Evolutionary conservation across 2,113 vertebrate species (phyloP).

Genomic region (Machaerirhynchus nigripectus): DNA sequence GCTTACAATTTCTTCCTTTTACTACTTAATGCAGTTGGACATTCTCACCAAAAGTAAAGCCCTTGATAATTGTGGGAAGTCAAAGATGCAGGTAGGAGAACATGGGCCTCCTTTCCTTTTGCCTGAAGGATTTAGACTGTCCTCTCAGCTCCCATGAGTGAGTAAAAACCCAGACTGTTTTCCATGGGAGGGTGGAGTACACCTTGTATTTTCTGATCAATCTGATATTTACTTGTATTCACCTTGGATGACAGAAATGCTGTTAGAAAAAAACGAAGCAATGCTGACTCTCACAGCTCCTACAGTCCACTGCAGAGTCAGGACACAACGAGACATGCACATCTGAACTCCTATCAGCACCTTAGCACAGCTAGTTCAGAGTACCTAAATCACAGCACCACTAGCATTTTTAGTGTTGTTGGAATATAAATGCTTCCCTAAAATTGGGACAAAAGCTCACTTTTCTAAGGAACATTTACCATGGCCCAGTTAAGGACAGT

Average conservation of each 20-base stretch:
- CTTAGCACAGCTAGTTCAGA: not conserved
- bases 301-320: not conserved
- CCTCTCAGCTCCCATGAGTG: not conserved
- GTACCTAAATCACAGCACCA: not conserved
- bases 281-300: not conserved
- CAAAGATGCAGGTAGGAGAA: not conserved
- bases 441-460: not conserved
- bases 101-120: not conserved
- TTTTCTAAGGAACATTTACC: not conserved
- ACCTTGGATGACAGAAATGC: not conserved
- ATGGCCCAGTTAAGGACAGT: not conserved
- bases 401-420: not conserved
- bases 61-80: not conserved
- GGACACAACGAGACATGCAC: rapidly evolving
- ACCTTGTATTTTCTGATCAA: not conserved
- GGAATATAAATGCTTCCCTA: not conserved
- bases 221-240: not conserved
- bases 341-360: not conserved
- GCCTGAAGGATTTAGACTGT: not conserved
- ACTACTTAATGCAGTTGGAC: not conserved
- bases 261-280: not conserved
- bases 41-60: not conserved
- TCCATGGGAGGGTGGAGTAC: not conserved
- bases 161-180: not conserved
- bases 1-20: not conserved